These are phyloP conservation scores for Muraenolepis orangiensis DNA, from an alignment of 2,797 vertebrate genomes.

Conservation along the genomic window DNA sequence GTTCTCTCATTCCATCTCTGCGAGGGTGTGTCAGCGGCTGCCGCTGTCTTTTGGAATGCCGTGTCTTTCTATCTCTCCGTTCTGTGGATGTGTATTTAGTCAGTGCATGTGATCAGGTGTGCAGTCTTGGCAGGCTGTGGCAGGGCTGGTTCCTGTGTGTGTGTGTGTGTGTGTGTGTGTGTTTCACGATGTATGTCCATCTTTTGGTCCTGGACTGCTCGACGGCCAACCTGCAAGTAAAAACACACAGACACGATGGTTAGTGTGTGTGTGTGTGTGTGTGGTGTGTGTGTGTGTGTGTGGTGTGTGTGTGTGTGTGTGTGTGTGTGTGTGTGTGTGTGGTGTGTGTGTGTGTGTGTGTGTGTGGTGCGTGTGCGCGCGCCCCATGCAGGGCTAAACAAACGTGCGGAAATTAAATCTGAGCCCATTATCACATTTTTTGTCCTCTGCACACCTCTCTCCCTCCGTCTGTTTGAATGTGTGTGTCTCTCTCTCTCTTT, in stretches of 20 bases:
- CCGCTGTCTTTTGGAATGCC: neutral
- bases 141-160: too few species aligned
- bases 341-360: constrained; percentile 17
- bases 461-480: neutral
- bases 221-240: neutral
- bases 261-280: constrained; percentile 10
- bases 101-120: neutral
- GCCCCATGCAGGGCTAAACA: too few species aligned
- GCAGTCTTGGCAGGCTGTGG: too few species aligned
- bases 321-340: constrained; percentile 18
- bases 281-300: constrained; percentile 18
- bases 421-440: constrained; percentile 33
- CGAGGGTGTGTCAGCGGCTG: neutral
- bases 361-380: constrained; percentile 17
- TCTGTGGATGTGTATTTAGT: too few species aligned
- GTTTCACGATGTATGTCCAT: neutral
- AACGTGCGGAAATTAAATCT: neutral
- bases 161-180: neutral
- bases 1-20: neutral
- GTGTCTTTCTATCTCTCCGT: neutral
- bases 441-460: neutral
- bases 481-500: constrained; percentile 15
- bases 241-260: neutral
- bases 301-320: constrained; percentile 22
- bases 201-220: neutral